A percentile compares a stretch with the other conserved stretches of the same genome.
These are phyloP conservation scores for Lerista edwardsae DNA, from an alignment of 2,797 vertebrate species.

Conservation along the genomic window DNA sequence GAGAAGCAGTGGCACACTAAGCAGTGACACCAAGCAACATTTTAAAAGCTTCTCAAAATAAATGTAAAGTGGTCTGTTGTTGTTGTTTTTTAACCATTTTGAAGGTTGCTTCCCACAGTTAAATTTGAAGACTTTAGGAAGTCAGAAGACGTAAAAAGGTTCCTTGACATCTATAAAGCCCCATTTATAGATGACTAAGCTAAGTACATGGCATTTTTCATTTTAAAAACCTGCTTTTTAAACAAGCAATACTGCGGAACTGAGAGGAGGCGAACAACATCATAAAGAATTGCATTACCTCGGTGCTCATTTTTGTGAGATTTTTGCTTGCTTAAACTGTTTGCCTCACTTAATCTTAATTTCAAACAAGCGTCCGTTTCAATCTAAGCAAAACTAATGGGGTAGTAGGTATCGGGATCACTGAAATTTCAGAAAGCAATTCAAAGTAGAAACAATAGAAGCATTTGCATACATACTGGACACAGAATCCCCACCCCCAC, in stretches of 20 bases:
- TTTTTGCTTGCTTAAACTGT: neutral
- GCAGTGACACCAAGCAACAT: neutral
- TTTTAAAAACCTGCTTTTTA: neutral
- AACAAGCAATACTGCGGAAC: accelerated
- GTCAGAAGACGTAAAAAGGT: neutral
- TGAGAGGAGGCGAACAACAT: neutral
- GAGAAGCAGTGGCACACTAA: neutral
- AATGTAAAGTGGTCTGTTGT: neutral
- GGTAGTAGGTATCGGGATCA: neutral
- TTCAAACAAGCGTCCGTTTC: neutral
- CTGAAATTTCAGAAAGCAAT: accelerated
- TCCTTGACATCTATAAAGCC: neutral
- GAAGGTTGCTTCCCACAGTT: neutral
- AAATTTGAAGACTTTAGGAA: slow-evolving; percentile 10
- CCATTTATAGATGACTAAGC: neutral
- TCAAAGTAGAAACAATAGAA: slow-evolving; percentile 54
- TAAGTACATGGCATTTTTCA: neutral
- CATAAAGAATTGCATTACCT: accelerated
- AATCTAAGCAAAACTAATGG: accelerated
- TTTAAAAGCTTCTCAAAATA: slow-evolving; percentile 5
- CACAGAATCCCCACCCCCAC: slow-evolving; percentile 48
- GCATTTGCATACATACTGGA: neutral
- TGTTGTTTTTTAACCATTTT: neutral
- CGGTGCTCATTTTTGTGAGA: accelerated
- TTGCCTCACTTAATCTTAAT: neutral